Evolutionary conservation across 2,113 vertebrate species (phyloP), one percentile per base, ranked within the genome.

Genomic region (Epinephelus fuscoguttatus): DNA sequence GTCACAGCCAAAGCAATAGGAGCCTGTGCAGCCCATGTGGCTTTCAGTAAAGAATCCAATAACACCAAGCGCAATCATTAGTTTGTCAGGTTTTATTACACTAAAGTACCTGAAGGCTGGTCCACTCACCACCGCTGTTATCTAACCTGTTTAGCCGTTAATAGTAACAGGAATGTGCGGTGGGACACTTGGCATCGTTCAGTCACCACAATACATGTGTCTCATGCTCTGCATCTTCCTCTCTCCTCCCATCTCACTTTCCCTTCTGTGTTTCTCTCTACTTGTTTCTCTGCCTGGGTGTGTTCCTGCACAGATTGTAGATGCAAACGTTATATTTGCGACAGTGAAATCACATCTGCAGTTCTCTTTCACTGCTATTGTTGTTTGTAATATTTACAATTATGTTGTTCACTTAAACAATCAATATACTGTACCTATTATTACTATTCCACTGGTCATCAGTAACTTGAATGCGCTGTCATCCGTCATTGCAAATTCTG

Each of bases 51-150:
- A 75, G 76, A 89, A 88, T 86, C 88, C 68, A 87, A 85, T 90
- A 88, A 82, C 80, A 88, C 75, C 40, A 40, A 70, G 76, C 71
- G 76, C 67, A 79, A 91, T 90, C 78, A 89, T 88, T 84, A 84
- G 70, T 86, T 85, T 87, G 89, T 87, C 91, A 88, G 82, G 47
- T 84, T 90, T 91, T 90, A 89, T 91, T 91, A 85, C 76, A 56
- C 33, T 59, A 59, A 78, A 87, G 78, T 63, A 87, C 66, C 82
- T 63, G 73, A 76, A 60, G 64, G 45, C 56, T 25, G 63, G 69
- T 80, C 27, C 55, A 30, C 75, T 82, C 72, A 63, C 78, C 9
- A 12, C 19, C 9, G 59, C 70, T 30, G 64, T 57, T 78, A 81
- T 50, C 70, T 64, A 62, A 80, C 70, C 71, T 37, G 52, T 78